Conservation (phyloP, 2,113 vertebrate species). For the Rhinoderma darwinii region DNA sequence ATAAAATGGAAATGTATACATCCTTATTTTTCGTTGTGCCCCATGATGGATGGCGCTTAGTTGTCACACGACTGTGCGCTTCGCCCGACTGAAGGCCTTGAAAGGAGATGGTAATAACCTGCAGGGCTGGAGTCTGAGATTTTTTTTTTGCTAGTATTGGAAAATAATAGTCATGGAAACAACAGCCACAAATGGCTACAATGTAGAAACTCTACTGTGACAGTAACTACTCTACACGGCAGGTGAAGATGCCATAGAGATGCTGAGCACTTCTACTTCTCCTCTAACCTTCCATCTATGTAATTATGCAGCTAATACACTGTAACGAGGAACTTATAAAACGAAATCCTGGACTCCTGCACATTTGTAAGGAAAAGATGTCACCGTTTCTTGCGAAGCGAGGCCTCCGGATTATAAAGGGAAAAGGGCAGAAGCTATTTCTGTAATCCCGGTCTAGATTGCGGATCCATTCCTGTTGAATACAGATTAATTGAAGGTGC, state of each 20-base stretch:
- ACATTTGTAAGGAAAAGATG: conserved; percentile 26
- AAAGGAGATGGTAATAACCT: too few species aligned
- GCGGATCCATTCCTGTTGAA: conserved; percentile 23
- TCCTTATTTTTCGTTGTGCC: too few species aligned
- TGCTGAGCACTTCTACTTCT: background rate
- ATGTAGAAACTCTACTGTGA: background rate
- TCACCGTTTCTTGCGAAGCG: background rate
- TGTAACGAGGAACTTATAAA: background rate
- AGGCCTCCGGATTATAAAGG: background rate
- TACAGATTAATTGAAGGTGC: conserved; percentile 49
- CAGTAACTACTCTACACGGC: background rate
- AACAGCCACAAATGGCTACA: background rate
- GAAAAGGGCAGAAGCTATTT: conserved; percentile 35
- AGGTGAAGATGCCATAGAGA: background rate
- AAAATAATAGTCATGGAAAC: too few species aligned
- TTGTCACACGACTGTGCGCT: too few species aligned
- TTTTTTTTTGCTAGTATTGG: too few species aligned
- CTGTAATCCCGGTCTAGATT: background rate
- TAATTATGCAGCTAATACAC: background rate
- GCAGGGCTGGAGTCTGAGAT: too few species aligned
- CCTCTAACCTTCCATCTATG: background rate
- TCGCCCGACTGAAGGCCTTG: too few species aligned
- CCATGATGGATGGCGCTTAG: too few species aligned
- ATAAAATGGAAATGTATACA: too few species aligned
- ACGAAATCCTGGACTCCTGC: background rate